phyloP scores from a whole-genome alignment of 1,140 invertebrate species.

The Lamellibrachia luymesi region DNA sequence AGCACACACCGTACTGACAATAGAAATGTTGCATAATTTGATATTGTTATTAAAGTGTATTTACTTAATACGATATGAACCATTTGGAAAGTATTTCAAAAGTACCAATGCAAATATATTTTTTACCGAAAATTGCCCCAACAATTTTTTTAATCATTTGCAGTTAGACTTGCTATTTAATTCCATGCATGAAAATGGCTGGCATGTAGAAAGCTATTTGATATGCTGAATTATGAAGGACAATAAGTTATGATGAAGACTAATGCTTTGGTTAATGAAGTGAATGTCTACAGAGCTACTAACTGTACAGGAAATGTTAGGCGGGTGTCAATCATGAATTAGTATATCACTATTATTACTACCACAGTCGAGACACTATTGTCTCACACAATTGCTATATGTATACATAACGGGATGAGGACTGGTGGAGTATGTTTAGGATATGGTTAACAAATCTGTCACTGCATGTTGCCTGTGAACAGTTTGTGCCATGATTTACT shows the following conservation, averaged over 20 bases:
- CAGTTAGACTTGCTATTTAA: not conserved
- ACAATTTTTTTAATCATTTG: not conserved
- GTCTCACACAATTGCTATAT: not conserved
- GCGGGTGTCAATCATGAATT: not conserved
- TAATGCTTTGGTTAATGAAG: not conserved
- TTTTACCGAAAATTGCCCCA: not conserved
- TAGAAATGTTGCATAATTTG: not conserved
- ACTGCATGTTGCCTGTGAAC: not conserved
- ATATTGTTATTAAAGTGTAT: not conserved
- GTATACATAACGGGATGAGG: not conserved
- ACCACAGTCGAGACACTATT: not conserved
- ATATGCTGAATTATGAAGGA: not conserved
- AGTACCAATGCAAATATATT: not conserved
- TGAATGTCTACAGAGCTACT: not conserved
- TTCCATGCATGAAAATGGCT: not conserved
- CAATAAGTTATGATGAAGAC: not conserved
- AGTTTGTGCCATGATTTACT: not conserved
- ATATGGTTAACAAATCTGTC: not conserved
- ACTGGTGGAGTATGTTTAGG: not conserved
- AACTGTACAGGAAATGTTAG: not conserved
- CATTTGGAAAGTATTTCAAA: not conserved
- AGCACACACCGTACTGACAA: not conserved
- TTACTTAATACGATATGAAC: not conserved
- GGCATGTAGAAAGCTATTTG: not conserved
- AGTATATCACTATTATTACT: not conserved